Evolutionary conservation across 2,797 vertebrate genomes (phyloP), one percentile per base, ranked within the genome.

Genomic region (Huso huso): DNA sequence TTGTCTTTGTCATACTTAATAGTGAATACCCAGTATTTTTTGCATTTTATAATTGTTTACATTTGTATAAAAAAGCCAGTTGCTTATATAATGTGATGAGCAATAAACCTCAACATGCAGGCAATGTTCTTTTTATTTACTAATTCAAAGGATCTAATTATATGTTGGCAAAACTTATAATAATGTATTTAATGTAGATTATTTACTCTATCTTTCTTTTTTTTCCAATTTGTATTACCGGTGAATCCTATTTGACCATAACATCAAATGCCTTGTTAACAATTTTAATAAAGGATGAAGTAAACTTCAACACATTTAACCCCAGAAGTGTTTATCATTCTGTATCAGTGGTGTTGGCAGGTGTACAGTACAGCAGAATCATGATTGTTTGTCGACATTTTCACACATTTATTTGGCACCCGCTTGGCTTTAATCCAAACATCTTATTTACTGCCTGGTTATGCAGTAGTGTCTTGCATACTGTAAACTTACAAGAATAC

Each of bases 11-110:
- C 70, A 77, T 71, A 84, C 80, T 86, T 78, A 79, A 86, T 78
- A 81, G 78, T 74, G 77, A 86, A 79, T 75, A 75, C 76, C 77
- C 79, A 72, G 63, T 71, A 73, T 90, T 84, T 37, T 37, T 81
- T 83, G 72, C 76, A 88, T 89, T 90, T 91, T 85, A 79, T 89
- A 88, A 89, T 89, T 84, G 82, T 78, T 83, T 87, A 73, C 86
- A 57, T 84, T 85, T 84, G 73, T 80, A 74, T 80, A 80, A 37
- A 72, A 69, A 64, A 78, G 74, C 66, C 60, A 70, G 67, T 73
- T 61, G 67, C 76, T 80, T 70, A 70, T 73, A 73, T 76, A 74
- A 71, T 76, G 70, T 70, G 76, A 78, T 74, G 73, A 81, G 75
- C 70, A 74, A 76, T 64, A 74, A 51, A 63, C 58, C 69, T 71